These are phyloP conservation scores for Drosophila prolongata DNA, from an alignment of 2,888 invertebrate species.

Conservation along the genomic window DNA sequence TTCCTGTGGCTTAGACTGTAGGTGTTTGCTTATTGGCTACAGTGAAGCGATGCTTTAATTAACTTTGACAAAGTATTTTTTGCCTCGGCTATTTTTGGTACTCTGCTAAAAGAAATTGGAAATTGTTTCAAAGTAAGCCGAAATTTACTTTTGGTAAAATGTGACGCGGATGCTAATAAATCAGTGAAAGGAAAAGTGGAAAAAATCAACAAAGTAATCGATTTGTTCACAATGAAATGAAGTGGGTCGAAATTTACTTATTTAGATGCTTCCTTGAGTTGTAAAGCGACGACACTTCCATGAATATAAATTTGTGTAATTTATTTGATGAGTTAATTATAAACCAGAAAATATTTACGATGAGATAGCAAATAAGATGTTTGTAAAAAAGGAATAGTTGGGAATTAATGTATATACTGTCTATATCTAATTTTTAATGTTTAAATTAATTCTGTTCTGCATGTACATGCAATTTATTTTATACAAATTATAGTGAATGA, in stretches of 20 bases:
- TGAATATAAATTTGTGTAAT: neutral
- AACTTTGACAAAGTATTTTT: constrained; percentile 46
- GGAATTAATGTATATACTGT: too few relatives aligned
- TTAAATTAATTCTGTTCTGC: too few relatives aligned
- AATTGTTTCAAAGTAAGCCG: constrained; percentile 16
- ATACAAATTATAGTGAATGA: too few relatives aligned
- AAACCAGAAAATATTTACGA: too few relatives aligned
- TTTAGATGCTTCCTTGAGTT: neutral
- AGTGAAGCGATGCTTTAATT: constrained; percentile 55
- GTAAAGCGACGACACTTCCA: neutral
- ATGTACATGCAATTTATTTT: too few relatives aligned
- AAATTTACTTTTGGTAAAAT: constrained; percentile 19
- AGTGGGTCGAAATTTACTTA: neutral
- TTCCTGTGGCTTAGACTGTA: constrained; percentile 26
- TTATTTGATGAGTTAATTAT: constrained; percentile 2
- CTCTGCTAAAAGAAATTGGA: constrained; percentile 9
- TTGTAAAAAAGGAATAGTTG: too few relatives aligned
- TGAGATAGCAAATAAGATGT: too few relatives aligned
- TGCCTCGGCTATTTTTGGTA: constrained; percentile 27
- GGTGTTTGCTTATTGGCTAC: constrained; percentile 54
- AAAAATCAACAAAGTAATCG: constrained; percentile 19
- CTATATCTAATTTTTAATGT: too few relatives aligned
- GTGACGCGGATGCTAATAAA: constrained; percentile 25
- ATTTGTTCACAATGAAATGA: constrained; percentile 17
- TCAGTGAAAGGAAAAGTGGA: constrained; percentile 8